Percentiles rank a stretch among this genome's conserved stretches.
Evolutionary conservation across 2,888 invertebrate species (phyloP).

Genomic region (Smittia aterrima): DNA sequence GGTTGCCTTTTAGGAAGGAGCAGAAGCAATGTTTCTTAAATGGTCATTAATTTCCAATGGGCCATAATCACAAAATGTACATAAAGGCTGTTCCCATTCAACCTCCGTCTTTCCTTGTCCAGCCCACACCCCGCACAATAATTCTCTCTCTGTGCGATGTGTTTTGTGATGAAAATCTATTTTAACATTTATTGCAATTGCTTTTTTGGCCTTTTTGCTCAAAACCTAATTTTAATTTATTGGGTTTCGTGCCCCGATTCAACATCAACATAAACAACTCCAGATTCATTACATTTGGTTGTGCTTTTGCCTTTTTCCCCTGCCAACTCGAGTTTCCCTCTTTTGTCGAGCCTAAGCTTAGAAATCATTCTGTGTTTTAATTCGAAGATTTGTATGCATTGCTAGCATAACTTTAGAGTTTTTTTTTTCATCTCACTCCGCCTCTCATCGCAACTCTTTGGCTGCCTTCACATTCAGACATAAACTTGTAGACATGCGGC

Average conservation of each 20-base stretch:
- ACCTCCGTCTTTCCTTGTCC: background rate
- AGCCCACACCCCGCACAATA: background rate
- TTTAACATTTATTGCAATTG: background rate
- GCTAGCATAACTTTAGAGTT: constrained; percentile 10
- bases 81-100: background rate
- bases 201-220: background rate
- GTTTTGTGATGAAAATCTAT: constrained; percentile 2
- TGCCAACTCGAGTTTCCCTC: too few relatives aligned
- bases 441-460: too few relatives aligned
- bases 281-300: too few relatives aligned
- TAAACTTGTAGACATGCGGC: too few relatives aligned
- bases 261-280: background rate
- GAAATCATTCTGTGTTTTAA: constrained; percentile 21
- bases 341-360: too few relatives aligned
- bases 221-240: constrained; percentile 31
- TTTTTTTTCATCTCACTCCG: background rate
- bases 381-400: constrained; percentile 35
- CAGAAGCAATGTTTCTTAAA: constrained; percentile 7
- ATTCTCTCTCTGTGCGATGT: background rate
- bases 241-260: background rate
- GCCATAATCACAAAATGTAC: background rate
- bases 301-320: too few relatives aligned
- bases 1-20: background rate
- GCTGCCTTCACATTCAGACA: background rate
- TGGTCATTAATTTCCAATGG: constrained; percentile 3